Evolutionary conservation across 2,888 invertebrate species (phyloP), one percentile per base, ranked within the genome.

Genomic region (Acronicta leporina): DNA sequence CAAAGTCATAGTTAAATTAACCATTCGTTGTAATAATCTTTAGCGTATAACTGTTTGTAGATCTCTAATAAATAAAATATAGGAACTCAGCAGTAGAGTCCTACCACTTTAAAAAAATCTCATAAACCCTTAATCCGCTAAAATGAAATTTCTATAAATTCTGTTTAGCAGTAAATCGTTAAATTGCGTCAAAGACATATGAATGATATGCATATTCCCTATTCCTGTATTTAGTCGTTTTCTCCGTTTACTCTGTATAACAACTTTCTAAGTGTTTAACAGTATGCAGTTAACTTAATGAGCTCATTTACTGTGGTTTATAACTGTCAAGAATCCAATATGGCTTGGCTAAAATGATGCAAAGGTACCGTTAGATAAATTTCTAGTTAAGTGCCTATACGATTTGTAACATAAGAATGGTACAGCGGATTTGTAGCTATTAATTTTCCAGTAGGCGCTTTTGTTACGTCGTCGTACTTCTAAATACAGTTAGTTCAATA

Each of bases 391-490:
- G 42, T 50, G 69, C 66, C 69, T 66, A n/a, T 20, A 11, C 6
- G 7, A 44, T 69, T 33, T 9, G 2, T 30, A n/a, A n/a, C 11
- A 33, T 14, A 41, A 11, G 33, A 33, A 33, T 38, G 16, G 2
- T 14, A 8, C 3, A 0, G 0, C 27, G 0, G 46, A 42, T 30
- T 44, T 38, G 9, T 51, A 51, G 66, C 70, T 63, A 27, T 38
- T 5, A n/a, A 5, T 0, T 38, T 49, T 66, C 27, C 25, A 1
- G 16, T 51, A 69, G 70, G 66, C 66, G 56, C 47, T 25, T 35
- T 8, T 3, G 6, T 13, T 33, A 7, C 15, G 43, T 20, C 11
- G 20, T 5, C 10, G 0, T 11, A 33, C 4, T 11, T 33, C 0
- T 25, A 20, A 20, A 9, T 5, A 7, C 7, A 7, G 6, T 27